Conservation (phyloP, 2,797 vertebrate genomes). For the Sebastes goodei region DNA sequence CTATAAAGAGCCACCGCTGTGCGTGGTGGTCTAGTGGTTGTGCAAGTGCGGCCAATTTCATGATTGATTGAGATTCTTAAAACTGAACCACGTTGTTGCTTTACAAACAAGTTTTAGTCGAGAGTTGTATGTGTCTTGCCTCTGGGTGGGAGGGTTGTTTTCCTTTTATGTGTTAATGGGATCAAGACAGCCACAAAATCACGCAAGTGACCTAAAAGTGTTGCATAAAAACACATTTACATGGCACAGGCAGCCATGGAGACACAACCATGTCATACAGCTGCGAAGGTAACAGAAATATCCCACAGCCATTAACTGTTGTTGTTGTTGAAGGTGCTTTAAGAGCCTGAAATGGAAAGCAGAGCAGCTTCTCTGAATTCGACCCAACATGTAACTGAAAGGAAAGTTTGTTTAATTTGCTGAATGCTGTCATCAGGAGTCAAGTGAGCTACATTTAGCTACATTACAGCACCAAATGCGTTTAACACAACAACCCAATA, state of each 20-base stretch:
- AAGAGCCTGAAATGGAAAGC: background rate
- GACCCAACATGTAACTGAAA: background rate
- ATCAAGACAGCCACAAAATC: background rate
- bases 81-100: background rate
- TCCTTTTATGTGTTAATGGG: background rate
- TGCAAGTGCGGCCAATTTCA: background rate
- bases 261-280: background rate
- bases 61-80: background rate
- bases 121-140: background rate
- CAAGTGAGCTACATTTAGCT: background rate
- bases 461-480: background rate
- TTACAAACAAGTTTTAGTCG: too few relatives aligned
- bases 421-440: background rate
- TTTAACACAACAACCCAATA: constrained; percentile 1
- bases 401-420: constrained; percentile 3
- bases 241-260: background rate
- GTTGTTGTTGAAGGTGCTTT: background rate
- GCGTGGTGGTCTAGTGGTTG: background rate
- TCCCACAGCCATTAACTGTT: background rate
- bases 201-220: background rate
- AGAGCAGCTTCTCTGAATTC: background rate
- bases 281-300: background rate
- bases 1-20: background rate
- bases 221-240: background rate
- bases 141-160: background rate